Base-by-base conservation (phyloP, 2,113 vertebrate species). In the Passer domesticus region DNA sequence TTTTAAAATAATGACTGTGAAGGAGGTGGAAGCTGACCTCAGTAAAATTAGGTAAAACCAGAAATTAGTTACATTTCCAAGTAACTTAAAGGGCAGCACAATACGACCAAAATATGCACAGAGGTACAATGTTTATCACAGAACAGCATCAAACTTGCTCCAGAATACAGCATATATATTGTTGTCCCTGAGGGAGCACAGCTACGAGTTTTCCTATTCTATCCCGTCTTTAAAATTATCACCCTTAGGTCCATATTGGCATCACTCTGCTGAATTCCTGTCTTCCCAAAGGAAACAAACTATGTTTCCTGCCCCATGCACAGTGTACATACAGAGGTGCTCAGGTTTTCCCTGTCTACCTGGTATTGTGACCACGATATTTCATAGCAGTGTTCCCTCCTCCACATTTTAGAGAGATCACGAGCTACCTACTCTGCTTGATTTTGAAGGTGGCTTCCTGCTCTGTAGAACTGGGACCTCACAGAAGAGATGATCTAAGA, bases 291-390 rank as follows among this genome's bases (percentile, higher is more conserved):
- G 44, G 41, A 76, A 69, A 4, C 8, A 10, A 43, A 16, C 5
- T 8, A 0, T 4, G 18, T 47, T 87, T 82, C 47, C 33, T 37
- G 37, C 27, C 23, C 41, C 31, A 10, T 1, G 3, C 33, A 72
- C 27, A 31, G 27, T 14, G 16, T 23, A 35, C 33, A 28, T 15
- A 64, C 4, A 15, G 7, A 37, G 9, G 7, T 49, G 37, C 33
- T 89, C 3, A 6, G 17, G 6, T 67, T 81, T 70, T 70, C 22
- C 20, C 23, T 53, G 58, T 23, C 27, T 39, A 8, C 44, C 28
- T 79, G 1, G 0, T 47, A 39, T 21, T 6, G 0, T 25, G 6
- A 53, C 31, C 28, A 24, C 13, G n/a, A n/a, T 56, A 83, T 33
- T 72, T 53, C 30, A 53, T 2, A 33, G 20, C 18, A 64, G 8